phyloP scores from a whole-genome alignment of 2,797 vertebrate genomes.

The Tauraco hartlaubi region DNA sequence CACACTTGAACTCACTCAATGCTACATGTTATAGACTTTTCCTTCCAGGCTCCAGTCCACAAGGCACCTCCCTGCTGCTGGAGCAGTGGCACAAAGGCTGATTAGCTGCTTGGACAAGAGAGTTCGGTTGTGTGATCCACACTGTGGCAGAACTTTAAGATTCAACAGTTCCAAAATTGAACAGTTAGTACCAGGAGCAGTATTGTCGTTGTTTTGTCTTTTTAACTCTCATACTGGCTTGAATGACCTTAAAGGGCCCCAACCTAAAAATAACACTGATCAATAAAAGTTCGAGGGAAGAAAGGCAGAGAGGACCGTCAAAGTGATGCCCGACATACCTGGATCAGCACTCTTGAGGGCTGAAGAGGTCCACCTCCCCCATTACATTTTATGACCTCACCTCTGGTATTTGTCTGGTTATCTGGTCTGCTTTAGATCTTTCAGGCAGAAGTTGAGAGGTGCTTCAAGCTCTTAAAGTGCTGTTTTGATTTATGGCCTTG shows the following conservation, averaged over 20 bases:
- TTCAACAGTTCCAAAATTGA: background rate
- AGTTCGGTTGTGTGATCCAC: background rate
- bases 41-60: background rate
- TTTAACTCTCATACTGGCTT: background rate
- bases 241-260: background rate
- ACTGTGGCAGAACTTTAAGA: background rate
- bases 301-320: background rate
- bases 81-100: background rate
- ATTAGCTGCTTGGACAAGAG: background rate
- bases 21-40: background rate
- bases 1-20: background rate
- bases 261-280: background rate
- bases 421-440: slow-evolving; percentile 17
- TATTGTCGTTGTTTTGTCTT: background rate
- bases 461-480: background rate
- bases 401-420: background rate
- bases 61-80: background rate
- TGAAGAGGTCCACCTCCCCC: background rate
- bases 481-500: background rate
- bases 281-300: background rate
- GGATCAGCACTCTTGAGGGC: background rate
- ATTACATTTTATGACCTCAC: background rate
- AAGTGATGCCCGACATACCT: background rate
- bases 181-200: background rate
- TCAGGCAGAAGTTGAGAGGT: background rate